Conservation (phyloP, 2,113 vertebrate genomes). For the Oryzias curvinotus region DNA sequence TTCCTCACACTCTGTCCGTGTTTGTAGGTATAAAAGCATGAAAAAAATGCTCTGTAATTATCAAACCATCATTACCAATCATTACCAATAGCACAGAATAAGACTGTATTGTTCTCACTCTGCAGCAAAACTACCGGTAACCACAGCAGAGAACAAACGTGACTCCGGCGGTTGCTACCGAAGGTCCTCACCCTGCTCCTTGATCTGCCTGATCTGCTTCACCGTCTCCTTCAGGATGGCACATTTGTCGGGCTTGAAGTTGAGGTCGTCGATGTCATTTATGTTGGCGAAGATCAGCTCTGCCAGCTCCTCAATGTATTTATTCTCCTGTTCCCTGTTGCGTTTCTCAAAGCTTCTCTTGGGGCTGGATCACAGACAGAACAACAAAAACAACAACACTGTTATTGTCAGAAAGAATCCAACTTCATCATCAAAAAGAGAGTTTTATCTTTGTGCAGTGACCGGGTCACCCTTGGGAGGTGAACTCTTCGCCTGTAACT, state of each 20-base stretch:
- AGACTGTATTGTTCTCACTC: no score
- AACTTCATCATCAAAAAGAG: not conserved
- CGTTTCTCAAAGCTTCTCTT: constrained; percentile 94
- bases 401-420: not conserved
- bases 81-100: no score
- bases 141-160: no score
- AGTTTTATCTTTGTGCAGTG: not conserved
- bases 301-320: constrained; percentile 97
- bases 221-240: constrained; percentile 99
- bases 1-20: no score
- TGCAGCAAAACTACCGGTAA: no score
- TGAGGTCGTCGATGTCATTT: constrained; percentile 97
- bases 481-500: not conserved
- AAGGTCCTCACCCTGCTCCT: constrained; percentile 92
- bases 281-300: constrained; percentile 98
- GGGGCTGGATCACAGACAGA: constrained; percentile 76
- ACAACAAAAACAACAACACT: accelerated
- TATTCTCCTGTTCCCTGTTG: constrained; percentile 97
- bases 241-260: constrained; percentile 99
- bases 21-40: no score
- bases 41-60: no score
- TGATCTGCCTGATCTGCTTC: constrained; percentile 98
- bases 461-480: not conserved
- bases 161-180: no score
- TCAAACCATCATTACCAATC: no score